Base-by-base conservation (phyloP, 2,113 vertebrate species). In the Gallinago media region DNA sequence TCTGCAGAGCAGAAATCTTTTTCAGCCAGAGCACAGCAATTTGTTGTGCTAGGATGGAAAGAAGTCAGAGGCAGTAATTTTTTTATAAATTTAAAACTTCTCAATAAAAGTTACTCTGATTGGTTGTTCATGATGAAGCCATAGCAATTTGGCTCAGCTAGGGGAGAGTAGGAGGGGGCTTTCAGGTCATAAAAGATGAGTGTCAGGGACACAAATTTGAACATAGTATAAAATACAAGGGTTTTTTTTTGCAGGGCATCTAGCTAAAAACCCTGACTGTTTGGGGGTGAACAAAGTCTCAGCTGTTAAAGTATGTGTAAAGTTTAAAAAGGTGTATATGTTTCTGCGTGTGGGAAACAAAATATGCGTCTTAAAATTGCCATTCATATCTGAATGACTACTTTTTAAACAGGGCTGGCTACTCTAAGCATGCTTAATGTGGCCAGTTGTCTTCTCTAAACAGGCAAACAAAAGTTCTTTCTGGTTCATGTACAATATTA, bases 401-500 rank as follows among this genome's bases (percentile, higher is more conserved):
- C 13, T 42, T 81, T 93, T 83, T 91, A 40, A 63, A 8, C 8
- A 67, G 56, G 22, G 4, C 14, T 91, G 61, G 7, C 20, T 82
- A 4, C 32, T 68, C 2, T 8, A 23, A 42, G 34, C 27, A 32
- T n/a, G 34, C 31, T 78, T 89, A 23, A 36, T 61, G 15, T 59
- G 46, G 44, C 29, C 29, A 16, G 20, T 92, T 74, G 36, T 70
- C 21, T 3, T 32, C 23, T 70, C 40, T 85, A 25, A 67, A 66
- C 9, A 85, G 49, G 16, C 25, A 85, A 82, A 92, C 40, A 85
- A 68, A 89, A 85, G 31, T 66, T 76, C 26, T 25, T 88, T 68
- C 32, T 73, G 29, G 16, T 76, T 76, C 11, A 38, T 67, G 38
- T 68, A 68, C 90, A 85, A 79, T 31, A 72, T 11, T 38, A 59